Conservation (phyloP, 2,113 vertebrate species). For the Tachysurus fulvidraco region DNA sequence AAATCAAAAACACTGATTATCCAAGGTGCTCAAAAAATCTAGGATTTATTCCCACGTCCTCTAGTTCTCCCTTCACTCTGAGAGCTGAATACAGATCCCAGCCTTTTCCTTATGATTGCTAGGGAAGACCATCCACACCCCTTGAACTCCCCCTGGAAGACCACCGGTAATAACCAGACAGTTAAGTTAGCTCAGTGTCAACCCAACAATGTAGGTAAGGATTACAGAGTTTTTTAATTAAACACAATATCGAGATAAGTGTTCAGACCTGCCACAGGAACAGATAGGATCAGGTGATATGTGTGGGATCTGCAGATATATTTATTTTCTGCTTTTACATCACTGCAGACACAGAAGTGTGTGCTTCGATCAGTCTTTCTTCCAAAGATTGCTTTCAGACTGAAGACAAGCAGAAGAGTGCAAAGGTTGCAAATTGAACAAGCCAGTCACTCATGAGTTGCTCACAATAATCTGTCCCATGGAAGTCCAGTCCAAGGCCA, state of each 20-base stretch:
- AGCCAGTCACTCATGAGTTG: slow-evolving; percentile 11
- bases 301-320: slow-evolving; percentile 26
- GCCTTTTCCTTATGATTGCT: slow-evolving; percentile 64
- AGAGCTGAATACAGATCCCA: slow-evolving; percentile 73
- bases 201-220: slow-evolving; percentile 60
- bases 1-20: not conserved
- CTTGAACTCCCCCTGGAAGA: slow-evolving; percentile 61
- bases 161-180: slow-evolving; percentile 63
- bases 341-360: slow-evolving; percentile 5
- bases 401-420: slow-evolving; percentile 13
- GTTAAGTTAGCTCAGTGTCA: slow-evolving; percentile 61
- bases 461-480: slow-evolving; percentile 18
- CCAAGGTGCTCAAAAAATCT: not conserved
- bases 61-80: slow-evolving; percentile 56
- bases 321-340: slow-evolving; percentile 29
- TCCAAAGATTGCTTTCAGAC: not conserved
- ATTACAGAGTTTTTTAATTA: slow-evolving; percentile 51
- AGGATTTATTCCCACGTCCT: slow-evolving; percentile 56
- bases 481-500: not conserved
- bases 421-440: not conserved
- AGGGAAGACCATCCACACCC: slow-evolving; percentile 41
- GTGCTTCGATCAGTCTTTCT: slow-evolving; percentile 36
- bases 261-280: slow-evolving; percentile 24
- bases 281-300: slow-evolving; percentile 15
- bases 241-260: slow-evolving; percentile 41